Evolutionary conservation across 30 jellyfish, hydroid and myxozoan genomes (phyloP).

Genomic region (Pelagia noctiluca): DNA sequence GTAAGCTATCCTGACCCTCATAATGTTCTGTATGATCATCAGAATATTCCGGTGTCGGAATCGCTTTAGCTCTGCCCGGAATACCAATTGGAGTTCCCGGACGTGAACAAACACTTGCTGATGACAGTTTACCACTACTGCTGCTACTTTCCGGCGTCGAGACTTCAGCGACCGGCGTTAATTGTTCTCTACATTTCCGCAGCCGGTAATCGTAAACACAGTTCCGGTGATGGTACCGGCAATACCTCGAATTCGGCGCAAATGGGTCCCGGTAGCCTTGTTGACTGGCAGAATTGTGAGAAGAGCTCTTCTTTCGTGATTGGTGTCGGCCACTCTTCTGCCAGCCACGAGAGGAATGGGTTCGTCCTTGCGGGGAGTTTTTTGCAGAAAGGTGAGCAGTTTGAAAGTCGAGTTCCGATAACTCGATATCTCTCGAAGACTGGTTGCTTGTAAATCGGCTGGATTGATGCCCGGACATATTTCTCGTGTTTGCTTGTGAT

Average conservation of each 20-base stretch:
- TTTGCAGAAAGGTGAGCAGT: slow-evolving; percentile 33
- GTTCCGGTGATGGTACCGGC: slow-evolving; percentile 54
- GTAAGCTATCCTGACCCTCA: background rate
- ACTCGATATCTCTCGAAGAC: slow-evolving; percentile 37
- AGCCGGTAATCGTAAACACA: slow-evolving; percentile 61
- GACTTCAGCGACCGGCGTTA: slow-evolving; percentile 79
- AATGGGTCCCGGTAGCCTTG: slow-evolving; percentile 61
- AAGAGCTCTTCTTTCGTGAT: background rate
- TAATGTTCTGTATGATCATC: slow-evolving; percentile 16
- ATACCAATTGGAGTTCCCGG: slow-evolving; percentile 79
- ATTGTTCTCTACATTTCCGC: slow-evolving; percentile 66
- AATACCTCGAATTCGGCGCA: slow-evolving; percentile 28
- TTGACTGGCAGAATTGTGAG: background rate
- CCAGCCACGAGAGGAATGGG: slow-evolving; percentile 27
- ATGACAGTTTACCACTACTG: slow-evolving; percentile 40
- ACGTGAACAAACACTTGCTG: slow-evolving; percentile 48
- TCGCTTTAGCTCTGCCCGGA: slow-evolving; percentile 40
- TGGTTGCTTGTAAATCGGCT: slow-evolving; percentile 4
- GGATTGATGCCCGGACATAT: background rate
- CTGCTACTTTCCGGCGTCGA: slow-evolving; percentile 76
- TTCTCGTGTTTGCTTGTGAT: slow-evolving; percentile 8
- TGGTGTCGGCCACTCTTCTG: background rate
- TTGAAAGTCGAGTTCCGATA: slow-evolving; percentile 26
- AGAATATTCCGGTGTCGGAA: slow-evolving; percentile 27
- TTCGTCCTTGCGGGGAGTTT: slow-evolving; percentile 26